Evolutionary conservation across 2,113 vertebrate genomes (phyloP).

Genomic region (Elaphurus davidianus): DNA sequence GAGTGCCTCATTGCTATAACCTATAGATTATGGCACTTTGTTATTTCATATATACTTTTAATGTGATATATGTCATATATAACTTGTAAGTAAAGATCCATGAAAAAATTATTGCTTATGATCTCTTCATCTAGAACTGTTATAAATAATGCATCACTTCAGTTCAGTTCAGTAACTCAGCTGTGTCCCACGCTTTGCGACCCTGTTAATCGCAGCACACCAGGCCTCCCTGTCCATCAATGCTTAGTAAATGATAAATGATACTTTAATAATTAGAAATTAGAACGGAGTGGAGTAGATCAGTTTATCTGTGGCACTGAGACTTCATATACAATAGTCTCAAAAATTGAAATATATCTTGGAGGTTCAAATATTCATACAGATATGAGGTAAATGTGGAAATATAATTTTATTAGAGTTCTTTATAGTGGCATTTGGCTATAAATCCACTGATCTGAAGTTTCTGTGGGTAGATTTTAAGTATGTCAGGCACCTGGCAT

Average conservation of each 20-base stretch:
- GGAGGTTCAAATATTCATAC: background rate
- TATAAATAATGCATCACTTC: background rate
- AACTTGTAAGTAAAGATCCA: background rate
- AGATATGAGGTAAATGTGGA: background rate
- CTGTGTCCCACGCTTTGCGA: too few relatives aligned
- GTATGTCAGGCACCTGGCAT: background rate
- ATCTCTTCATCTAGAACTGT: background rate
- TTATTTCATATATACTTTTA: background rate
- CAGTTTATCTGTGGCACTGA: background rate
- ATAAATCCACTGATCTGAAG: background rate
- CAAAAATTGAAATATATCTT: background rate
- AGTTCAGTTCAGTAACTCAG: too few relatives aligned
- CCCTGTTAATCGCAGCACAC: too few relatives aligned
- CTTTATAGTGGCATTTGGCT: background rate
- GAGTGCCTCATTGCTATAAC: background rate
- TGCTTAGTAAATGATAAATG: background rate
- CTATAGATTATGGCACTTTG: background rate
- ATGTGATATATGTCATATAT: background rate
- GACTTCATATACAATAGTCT: background rate
- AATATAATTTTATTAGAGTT: background rate
- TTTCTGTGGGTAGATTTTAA: background rate
- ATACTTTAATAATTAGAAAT: background rate
- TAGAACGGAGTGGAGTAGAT: background rate
- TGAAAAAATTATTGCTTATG: background rate
- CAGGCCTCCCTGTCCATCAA: too few relatives aligned